Evolutionary conservation across 2,888 invertebrate species (phyloP).

Genomic region (Acanthosoma haemorrhoidale): DNA sequence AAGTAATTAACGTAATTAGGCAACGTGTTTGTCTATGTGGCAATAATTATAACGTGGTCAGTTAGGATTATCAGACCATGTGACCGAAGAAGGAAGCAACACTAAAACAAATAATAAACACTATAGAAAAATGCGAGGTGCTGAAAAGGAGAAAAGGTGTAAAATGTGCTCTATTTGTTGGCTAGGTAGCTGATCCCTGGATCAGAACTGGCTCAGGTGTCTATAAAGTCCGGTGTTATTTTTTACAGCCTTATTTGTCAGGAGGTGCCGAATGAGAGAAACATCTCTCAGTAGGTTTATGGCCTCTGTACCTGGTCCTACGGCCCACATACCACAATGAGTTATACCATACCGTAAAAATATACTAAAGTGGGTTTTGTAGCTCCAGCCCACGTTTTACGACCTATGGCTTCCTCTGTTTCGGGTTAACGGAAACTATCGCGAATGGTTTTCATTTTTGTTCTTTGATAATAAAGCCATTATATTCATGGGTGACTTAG

Average conservation of each 20-base stretch:
- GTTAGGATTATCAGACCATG: too few relatives aligned
- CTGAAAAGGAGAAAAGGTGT: background rate
- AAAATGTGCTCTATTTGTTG: background rate
- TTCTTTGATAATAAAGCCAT: background rate
- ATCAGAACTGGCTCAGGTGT: background rate
- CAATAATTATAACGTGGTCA: too few relatives aligned
- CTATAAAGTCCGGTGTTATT: slow-evolving; percentile 6
- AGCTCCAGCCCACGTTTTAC: background rate
- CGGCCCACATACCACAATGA: background rate
- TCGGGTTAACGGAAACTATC: background rate
- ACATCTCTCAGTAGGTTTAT: background rate
- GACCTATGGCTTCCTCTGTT: background rate
- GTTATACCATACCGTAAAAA: background rate
- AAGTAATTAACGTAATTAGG: too few relatives aligned
- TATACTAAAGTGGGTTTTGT: slow-evolving; percentile 5
- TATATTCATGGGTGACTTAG: too few relatives aligned
- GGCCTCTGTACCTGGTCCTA: background rate
- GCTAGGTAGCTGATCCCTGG: background rate
- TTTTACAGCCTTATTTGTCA: slow-evolving; percentile 8
- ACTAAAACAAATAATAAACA: too few relatives aligned
- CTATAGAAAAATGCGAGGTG: too few relatives aligned
- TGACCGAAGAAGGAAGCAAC: too few relatives aligned
- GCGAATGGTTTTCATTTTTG: background rate
- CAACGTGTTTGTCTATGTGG: too few relatives aligned
- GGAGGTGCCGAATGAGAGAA: slow-evolving; percentile 6